Evolutionary conservation across 2,113 vertebrate genomes (phyloP).

Genomic region (Bujurquina vittata): DNA sequence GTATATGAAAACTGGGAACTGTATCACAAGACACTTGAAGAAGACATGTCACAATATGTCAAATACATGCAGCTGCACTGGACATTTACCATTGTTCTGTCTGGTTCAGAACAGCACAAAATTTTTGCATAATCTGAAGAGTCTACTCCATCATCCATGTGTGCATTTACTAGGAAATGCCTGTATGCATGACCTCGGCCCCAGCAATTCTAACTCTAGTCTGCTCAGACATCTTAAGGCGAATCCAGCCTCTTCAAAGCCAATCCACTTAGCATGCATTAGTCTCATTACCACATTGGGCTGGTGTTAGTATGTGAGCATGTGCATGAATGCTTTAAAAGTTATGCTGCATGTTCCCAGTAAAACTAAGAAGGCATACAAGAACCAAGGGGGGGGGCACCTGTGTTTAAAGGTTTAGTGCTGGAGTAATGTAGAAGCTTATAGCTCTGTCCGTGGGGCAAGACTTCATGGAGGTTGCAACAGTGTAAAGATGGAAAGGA

Average conservation of each 20-base stretch:
- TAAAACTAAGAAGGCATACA: not conserved
- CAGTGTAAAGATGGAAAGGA: not conserved
- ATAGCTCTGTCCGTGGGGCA: not conserved
- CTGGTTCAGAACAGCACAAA: not conserved
- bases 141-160: not conserved
- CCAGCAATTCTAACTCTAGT: constrained; percentile 69
- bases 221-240: constrained; percentile 80
- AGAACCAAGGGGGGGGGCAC: not conserved
- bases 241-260: constrained; percentile 71
- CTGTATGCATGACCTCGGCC: constrained; percentile 59
- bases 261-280: constrained; percentile 83
- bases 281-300: constrained; percentile 75
- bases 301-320: constrained; percentile 27
- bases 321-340: constrained; percentile 18
- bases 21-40: constrained; percentile 23
- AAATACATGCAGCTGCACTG: not conserved
- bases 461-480: not conserved
- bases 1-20: constrained; percentile 26
- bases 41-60: constrained; percentile 45
- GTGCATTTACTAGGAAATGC: constrained; percentile 9
- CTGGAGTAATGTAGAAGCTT: constrained; percentile 18
- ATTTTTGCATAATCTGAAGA: not conserved
- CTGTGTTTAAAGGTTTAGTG: constrained; percentile 37
- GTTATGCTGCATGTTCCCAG: not conserved
- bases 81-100: not conserved